Base-by-base conservation (phyloP, 2,888 invertebrate species). In the Polylopha cassiicola region DNA sequence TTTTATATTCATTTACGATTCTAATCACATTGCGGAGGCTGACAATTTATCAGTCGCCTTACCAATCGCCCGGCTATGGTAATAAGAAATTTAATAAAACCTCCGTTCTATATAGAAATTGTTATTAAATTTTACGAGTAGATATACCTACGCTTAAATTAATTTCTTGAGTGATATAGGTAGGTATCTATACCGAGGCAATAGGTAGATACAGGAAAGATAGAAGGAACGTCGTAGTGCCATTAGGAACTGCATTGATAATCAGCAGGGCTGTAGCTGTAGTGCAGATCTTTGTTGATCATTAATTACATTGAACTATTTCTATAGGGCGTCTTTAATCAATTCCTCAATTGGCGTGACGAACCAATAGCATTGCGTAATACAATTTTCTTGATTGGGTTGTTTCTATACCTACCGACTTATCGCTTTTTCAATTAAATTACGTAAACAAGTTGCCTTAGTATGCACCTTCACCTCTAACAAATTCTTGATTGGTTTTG, bases 381-480 rank as follows among this genome's bases (percentile, higher is more conserved):
- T 36, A 23, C 23, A 41, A 36, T 41, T 41, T 36, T 36, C 39
- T 26, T 43, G 37, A 33, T 38, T 33, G 33, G 33, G 29, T 43
- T 33, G 37, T 17, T 30, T 31, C 18, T 27, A 31, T 24, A n/a
- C n/a, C n/a, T n/a, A 27, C 28, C 11, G 23, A 31, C 43, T 43
- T 43, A 43, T 37, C 43, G 31, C 18, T 37, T 24, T 22, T 43
- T 29, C 43, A 33, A 43, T 43, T 43, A 43, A 32, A 43, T 29
- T 33, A 21, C 36, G 26, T 11, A 36, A 41, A 26, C 41, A 15
- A 31, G 15, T 10, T 26, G 27, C 9, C 21, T 10, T 26, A 15
- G 29, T 36, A 16, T 21, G 11, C 30, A 31, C 23, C 10, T 24
- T 34, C 8, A 20, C n/a, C n/a, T n/a, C 23, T 4, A 18, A 24